A percentile compares a stretch with the other conserved stretches of the same genome.
These are phyloP conservation scores for Strongylocentrotus purpuratus DNA, from an alignment of 35 echinoderm and acorn worm genomes.

Conservation along the genomic window DNA sequence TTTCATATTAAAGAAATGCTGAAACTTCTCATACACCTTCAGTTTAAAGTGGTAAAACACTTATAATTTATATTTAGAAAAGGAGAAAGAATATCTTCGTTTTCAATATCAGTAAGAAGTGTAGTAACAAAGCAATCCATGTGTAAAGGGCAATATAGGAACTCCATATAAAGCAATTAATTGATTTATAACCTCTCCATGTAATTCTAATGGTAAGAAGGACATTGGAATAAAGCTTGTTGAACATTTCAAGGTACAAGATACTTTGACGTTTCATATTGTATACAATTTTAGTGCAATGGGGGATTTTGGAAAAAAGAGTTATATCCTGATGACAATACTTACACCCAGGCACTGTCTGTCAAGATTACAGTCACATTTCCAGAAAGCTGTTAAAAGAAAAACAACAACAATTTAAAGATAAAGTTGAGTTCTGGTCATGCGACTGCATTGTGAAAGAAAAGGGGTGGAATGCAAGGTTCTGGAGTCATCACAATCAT, in stretches of 20 bases:
- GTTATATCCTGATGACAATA: background rate
- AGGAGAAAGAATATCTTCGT: no score
- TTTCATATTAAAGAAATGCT: no score
- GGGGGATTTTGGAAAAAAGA: no score
- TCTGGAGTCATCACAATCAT: no score
- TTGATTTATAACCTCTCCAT: background rate
- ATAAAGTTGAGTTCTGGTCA: background rate
- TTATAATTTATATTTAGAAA: no score
- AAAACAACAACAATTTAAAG: background rate
- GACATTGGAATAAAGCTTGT: background rate
- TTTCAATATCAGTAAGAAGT: background rate
- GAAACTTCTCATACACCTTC: no score
- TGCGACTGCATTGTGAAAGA: no score
- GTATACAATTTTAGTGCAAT: background rate
- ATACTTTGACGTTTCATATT: no score
- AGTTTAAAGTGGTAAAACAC: no score
- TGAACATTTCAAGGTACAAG: no score
- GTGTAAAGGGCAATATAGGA: background rate
- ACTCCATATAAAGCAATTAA: background rate
- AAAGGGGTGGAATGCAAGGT: no score
- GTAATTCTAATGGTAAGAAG: no score
- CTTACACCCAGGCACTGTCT: slow-evolving; percentile 25
- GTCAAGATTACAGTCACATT: background rate
- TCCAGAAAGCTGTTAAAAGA: background rate
- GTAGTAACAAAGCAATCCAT: background rate